Base-by-base conservation (phyloP, 2,888 invertebrate species). In the Agrochola macilenta region DNA sequence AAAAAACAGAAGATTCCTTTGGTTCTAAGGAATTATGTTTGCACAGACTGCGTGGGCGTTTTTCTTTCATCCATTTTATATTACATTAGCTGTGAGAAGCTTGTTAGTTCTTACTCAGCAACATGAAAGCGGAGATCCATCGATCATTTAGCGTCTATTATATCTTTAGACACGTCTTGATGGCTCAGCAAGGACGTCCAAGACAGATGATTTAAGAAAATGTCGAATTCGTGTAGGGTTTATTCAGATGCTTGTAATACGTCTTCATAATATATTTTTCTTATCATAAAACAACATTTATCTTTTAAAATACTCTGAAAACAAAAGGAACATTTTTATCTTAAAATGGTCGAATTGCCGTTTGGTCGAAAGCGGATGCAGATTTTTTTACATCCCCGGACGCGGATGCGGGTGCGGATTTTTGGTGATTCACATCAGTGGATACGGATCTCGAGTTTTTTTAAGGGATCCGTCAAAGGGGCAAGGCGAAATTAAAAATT, bases 61-160 rank as follows among this genome's bases (percentile, higher is more conserved):
- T 76, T 76, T 71, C 74, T 63, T 79, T 71, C 70, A 68, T 70
- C 64, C 64, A 72, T 71, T 70, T 81, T 76, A 39, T 83, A 60
- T 57, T 61, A 71, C 54, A 71, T 73, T 73, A 76, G 54, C 61
- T 68, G 58, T 8, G 58, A 70, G 70, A 75, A 69, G 49, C 43
- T 75, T 66, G 39, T 76, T 81, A 63, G 46, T 63, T 52, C 52
- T 65, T 69, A 57, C 69, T 74, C 60, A 63, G 76, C 58, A 54
- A 69, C 71, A 81, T 69, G n/a, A 74, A 64, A 78, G 43, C 30
- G 58, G 57, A 26, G 52, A 70, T 68, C 75, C 76, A 84, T 84
- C 85, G 35, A 85, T 84, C 85, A 82, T 75, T 85, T 77, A 81
- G 57, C 57, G 68, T 64, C 63, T 73, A 43, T 66, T 84, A 70